Conservation (phyloP, 2,113 vertebrate species). For the Sialia sialis region DNA sequence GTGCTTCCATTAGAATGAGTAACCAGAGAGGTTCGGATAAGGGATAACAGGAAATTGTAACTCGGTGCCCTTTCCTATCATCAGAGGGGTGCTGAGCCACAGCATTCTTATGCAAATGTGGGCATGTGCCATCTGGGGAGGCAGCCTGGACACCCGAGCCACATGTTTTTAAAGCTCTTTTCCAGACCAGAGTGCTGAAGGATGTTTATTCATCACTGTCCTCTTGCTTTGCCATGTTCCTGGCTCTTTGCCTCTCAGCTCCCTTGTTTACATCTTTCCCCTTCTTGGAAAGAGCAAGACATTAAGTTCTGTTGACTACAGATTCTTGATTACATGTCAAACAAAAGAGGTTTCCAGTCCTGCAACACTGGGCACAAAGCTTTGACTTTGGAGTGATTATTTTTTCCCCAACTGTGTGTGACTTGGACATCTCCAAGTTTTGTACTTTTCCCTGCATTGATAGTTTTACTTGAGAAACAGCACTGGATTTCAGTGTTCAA, state of each 20-base stretch:
- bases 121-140: neutral
- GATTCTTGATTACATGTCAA: neutral
- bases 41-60: slow-evolving; percentile 23
- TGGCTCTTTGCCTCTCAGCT: neutral
- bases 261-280: neutral
- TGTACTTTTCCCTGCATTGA: neutral
- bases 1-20: neutral
- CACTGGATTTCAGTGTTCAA: neutral
- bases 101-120: neutral
- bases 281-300: neutral
- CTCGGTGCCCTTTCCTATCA: neutral
- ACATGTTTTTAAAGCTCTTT: neutral
- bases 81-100: neutral
- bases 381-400: neutral
- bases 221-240: neutral
- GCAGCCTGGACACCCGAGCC: neutral
- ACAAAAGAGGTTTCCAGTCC: neutral
- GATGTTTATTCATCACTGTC: neutral
- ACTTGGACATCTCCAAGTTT: neutral
- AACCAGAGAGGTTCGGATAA: neutral
- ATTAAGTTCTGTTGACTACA: neutral
- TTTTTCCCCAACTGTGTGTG: neutral
- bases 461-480: neutral
- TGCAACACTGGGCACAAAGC: neutral
- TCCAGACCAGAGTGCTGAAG: neutral